Evolutionary conservation across 2,888 invertebrate genomes (phyloP), one percentile per base, ranked within the genome.

Genomic region (Coremacera marginata): DNA sequence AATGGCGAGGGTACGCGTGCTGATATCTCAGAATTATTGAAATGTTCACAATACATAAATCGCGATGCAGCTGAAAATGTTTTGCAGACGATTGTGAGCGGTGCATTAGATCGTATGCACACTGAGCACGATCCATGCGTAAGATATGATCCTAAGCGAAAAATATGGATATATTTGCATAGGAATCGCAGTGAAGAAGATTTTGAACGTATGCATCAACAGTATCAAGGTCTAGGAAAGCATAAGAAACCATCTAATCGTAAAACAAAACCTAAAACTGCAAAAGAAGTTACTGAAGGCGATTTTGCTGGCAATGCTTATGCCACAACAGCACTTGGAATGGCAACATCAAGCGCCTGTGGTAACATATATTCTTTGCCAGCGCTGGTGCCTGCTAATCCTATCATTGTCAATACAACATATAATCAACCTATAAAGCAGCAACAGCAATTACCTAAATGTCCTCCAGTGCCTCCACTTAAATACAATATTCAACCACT

Each of bases 101-200:
- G 97, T 0, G 97, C 97, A 0, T 89, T 98, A 67, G 98, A 98
- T 86, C 91, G 97, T 22, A 92, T 98, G 87, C 95, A 97, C 84
- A 95, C 95, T 11, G 95, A 98, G 82, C 88, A 91, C 0, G 98
- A 98, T 90, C 98, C 98, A 0, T 96, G 97, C 84, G 97, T 98
- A 0, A 95, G 96, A 84, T 98, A 97, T 86, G 97, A 98, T 88
- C 94, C 95, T 1, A 94, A 95, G 83, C 92, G 96, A 5, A 97
- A 98, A 84, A 93, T 96, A 44, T 98, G 98, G 98, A 95, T 98
- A n/a, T 98, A 98, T 88, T 90, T 98, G 75, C 98, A 98, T 88
- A 92, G 97, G 76, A 92, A 94, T 86, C 89, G 92, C 67, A 90
- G 89, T 0, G 92, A 92, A 83, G 90, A 90, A 63, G 92, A 92